Percentiles rank a stretch among this genome's conserved stretches.
phyloP scores from a whole-genome alignment of 2,888 invertebrate genomes.

The Dicranocentrus wangi region DNA sequence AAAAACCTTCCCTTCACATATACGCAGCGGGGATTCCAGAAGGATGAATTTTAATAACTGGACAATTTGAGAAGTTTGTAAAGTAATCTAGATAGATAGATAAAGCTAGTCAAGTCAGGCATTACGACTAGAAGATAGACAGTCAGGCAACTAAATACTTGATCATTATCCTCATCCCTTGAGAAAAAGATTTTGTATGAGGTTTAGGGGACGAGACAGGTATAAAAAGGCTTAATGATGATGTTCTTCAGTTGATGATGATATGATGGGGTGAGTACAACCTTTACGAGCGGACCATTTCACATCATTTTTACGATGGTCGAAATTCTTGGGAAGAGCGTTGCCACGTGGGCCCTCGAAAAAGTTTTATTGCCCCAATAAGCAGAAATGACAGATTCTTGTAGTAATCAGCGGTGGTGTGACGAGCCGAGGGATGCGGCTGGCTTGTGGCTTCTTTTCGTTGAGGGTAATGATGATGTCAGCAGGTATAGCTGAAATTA shows the following conservation, averaged over 20 bases:
- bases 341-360: conserved; percentile 49
- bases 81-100: conserved; percentile 27
- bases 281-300: conserved; percentile 1
- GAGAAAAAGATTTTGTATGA: neutral
- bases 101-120: neutral
- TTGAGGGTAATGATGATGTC: conserved; percentile 49
- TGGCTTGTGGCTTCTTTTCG: neutral
- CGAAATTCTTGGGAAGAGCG: conserved; percentile 15
- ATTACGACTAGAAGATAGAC: conserved; percentile 9
- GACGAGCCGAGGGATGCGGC: neutral
- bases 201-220: neutral
- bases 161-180: conserved; percentile 29
- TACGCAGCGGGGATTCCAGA: conserved; percentile 17
- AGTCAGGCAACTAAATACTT: conserved; percentile 18
- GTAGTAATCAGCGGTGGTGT: conserved; percentile 39
- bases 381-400: conserved; percentile 47
- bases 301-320: conserved; percentile 28
- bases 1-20: neutral
- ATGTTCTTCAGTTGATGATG: conserved; percentile 28
- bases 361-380: conserved; percentile 58
- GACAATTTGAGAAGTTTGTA: conserved; percentile 17
- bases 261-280: conserved; percentile 16
- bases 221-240: conserved; percentile 39
- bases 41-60: conserved; percentile 34
- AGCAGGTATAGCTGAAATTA: conserved; percentile 32